These are phyloP conservation scores for Dichetophora obliterata DNA, from an alignment of 2,888 invertebrate species.

Conservation along the genomic window DNA sequence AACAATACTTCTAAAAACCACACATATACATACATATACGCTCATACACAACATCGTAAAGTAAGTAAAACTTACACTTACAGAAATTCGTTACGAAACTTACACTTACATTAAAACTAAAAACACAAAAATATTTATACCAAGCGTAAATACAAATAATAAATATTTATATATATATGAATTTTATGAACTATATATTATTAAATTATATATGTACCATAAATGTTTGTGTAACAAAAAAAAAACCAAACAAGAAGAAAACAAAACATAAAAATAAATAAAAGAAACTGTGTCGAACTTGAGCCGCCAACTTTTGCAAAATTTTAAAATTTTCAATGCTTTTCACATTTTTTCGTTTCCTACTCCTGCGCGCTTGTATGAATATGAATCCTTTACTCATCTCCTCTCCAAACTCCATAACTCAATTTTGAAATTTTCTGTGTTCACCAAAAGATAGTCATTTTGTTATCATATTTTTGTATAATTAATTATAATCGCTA, in stretches of 20 bases:
- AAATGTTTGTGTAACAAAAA: conserved; percentile 44
- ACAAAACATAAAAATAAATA: conserved; percentile 24
- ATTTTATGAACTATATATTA: conserved; percentile 30
- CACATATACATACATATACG: not conserved
- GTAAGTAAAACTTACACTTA: not conserved
- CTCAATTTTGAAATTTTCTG: conserved; percentile 16
- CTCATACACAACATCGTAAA: not conserved
- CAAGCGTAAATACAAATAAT: conserved; percentile 17
- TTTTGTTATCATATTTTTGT: conserved; percentile 11
- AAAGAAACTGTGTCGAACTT: conserved; percentile 45
- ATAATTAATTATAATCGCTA: not conserved
- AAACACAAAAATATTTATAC: conserved; percentile 23
- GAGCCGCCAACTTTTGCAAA: conserved; percentile 43
- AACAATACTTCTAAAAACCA: too few relatives aligned
- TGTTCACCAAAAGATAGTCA: conserved; percentile 26
- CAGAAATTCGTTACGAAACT: not conserved
- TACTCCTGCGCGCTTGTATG: not conserved
- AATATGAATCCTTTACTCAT: not conserved
- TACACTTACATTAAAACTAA: not conserved
- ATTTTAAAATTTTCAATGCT: not conserved
- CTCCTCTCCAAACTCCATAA: not conserved
- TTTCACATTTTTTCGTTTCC: conserved; percentile 8
- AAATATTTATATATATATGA: conserved; percentile 22
- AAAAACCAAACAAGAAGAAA: not conserved
- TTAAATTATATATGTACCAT: conserved; percentile 36